Conservation (phyloP, 2,888 invertebrate species). For the Cephalotes varians region DNA sequence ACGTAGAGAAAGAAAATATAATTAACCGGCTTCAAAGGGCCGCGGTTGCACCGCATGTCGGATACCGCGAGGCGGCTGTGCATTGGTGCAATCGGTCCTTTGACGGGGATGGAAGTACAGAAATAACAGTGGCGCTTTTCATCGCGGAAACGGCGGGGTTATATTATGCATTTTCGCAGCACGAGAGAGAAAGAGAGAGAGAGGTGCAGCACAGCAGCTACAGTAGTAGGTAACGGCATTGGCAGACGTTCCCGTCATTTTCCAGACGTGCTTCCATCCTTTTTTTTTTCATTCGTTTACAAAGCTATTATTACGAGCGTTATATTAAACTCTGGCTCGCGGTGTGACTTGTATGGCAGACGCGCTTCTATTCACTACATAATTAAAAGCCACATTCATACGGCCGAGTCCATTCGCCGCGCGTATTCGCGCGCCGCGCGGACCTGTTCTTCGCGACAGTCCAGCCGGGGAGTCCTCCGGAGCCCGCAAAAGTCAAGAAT, state of each 20-base stretch:
- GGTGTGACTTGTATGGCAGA: constrained; percentile 63
- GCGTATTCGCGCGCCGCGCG: constrained; percentile 50
- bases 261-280: constrained; percentile 60
- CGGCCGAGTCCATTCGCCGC: constrained; percentile 52
- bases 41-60: constrained; percentile 40
- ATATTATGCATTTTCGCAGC: constrained; percentile 57
- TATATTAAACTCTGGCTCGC: constrained; percentile 66
- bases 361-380: constrained; percentile 73
- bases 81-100: constrained; percentile 50
- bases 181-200: constrained; percentile 38
- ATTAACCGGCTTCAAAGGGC: constrained; percentile 47
- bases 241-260: constrained; percentile 59
- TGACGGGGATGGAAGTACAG: constrained; percentile 55
- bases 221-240: constrained; percentile 48
- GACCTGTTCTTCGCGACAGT: constrained; percentile 69
- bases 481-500: constrained; percentile 71
- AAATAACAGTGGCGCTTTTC: constrained; percentile 53
- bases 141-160: constrained; percentile 49
- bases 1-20: constrained; percentile 50
- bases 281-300: constrained; percentile 64
- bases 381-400: constrained; percentile 75
- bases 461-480: constrained; percentile 53
- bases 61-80: constrained; percentile 30
- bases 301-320: constrained; percentile 66
- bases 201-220: neutral